These are phyloP conservation scores for Macropodus opercularis DNA, from an alignment of 2,797 vertebrate genomes.

Conservation along the genomic window DNA sequence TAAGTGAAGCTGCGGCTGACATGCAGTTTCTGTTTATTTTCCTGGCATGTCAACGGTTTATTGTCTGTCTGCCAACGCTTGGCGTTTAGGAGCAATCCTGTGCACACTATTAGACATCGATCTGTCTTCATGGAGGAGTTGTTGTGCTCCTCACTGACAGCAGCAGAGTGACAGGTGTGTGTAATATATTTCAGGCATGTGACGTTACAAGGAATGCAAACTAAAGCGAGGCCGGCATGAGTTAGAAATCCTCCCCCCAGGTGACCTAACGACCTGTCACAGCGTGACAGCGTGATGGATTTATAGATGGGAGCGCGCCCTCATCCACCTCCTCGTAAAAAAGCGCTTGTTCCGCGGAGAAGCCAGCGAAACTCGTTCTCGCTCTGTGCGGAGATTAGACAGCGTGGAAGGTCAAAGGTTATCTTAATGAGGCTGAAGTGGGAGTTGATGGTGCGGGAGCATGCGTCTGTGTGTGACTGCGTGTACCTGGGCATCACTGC, in stretches of 20 bases:
- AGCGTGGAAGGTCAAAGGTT: slow-evolving; percentile 60
- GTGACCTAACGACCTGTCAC: neutral
- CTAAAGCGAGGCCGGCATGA: slow-evolving; percentile 9
- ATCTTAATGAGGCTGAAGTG: slow-evolving; percentile 57
- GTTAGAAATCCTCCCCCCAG: slow-evolving; percentile 11
- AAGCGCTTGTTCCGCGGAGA: slow-evolving; percentile 59
- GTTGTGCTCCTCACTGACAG: slow-evolving; percentile 21
- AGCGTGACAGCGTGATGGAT: slow-evolving; percentile 35
- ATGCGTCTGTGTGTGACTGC: slow-evolving; percentile 5
- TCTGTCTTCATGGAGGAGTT: slow-evolving; percentile 12
- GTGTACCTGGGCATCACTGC: slow-evolving; percentile 24
- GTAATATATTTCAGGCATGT: slow-evolving; percentile 17
- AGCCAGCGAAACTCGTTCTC: no score
- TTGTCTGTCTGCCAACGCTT: neutral
- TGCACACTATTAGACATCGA: slow-evolving; percentile 17
- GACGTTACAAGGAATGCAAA: slow-evolving; percentile 18
- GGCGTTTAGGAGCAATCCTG: neutral
- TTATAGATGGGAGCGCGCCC: slow-evolving; percentile 17
- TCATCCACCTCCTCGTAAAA: slow-evolving; percentile 8
- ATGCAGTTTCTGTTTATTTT: neutral
- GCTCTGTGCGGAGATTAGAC: no score
- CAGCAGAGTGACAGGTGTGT: slow-evolving; percentile 48
- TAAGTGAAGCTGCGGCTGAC: slow-evolving; percentile 76
- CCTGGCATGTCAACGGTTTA: neutral
- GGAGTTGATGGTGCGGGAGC: slow-evolving; percentile 26